Evolutionary conservation across 2,797 vertebrate genomes (phyloP).

Genomic region (Tokudaia tokunoshimensis): DNA sequence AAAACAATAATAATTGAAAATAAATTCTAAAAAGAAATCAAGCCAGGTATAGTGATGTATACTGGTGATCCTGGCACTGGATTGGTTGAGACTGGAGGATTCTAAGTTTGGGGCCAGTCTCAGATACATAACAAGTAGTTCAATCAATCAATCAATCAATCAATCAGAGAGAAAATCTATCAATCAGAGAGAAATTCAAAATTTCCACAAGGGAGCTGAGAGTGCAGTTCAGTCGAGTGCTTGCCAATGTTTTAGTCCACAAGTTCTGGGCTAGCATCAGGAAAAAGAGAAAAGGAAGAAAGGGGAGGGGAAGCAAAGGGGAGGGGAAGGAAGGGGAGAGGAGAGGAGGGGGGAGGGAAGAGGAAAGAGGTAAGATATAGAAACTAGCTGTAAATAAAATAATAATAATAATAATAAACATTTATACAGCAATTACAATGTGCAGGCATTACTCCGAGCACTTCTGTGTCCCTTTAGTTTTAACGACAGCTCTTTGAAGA

Average conservation of each 20-base stretch:
- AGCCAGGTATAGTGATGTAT: neutral
- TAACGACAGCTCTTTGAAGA: neutral
- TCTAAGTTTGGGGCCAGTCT: neutral
- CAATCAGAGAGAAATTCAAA: neutral
- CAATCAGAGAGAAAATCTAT: neutral
- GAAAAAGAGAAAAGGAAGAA: neutral
- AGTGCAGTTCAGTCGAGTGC: neutral
- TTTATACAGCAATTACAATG: accelerated
- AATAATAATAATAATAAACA: neutral
- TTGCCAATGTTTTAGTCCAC: neutral
- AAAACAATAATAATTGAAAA: neutral
- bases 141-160: neutral
- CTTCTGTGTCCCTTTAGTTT: neutral
- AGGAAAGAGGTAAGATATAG: neutral
- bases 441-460: neutral
- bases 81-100: neutral
- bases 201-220: neutral
- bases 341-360: neutral
- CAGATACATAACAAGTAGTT: neutral
- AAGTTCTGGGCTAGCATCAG: neutral
- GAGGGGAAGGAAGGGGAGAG: neutral
- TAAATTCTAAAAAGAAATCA: neutral
- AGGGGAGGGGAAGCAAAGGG: neutral
- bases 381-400: neutral
- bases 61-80: neutral